Base-by-base conservation (phyloP, 2,888 invertebrate genomes). In the Bhutanitis thaidina region DNA sequence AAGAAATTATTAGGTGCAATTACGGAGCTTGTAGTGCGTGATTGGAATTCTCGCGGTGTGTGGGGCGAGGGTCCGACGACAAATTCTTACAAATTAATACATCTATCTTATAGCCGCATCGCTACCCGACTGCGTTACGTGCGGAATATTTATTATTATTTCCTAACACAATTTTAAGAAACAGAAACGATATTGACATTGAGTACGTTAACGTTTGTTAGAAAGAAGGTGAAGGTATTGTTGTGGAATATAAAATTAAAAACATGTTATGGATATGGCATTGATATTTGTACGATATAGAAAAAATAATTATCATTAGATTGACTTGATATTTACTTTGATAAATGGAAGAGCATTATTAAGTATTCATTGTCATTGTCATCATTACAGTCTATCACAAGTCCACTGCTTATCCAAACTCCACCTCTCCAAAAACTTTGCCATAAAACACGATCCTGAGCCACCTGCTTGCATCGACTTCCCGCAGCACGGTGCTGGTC, bases 51-150 rank as follows among this genome's bases (percentile, higher is more conserved):
- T 65, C 67, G 69, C 55, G 61, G 62, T 51, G 67, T 50, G 63
- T 59, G 62, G 72, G 68, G 74, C 62, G 80, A 81, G 86, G 87
- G 87, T 75, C 74, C 78, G 71, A 79, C 78, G 88, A 89, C 88
- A 88, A 89, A 89, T 88, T 88, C 87, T 80, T 83, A 85, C 89
- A 88, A 89, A 89, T 89, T 88, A 89, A 89, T 89, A 89, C 88
- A 86, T 87, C 88, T 82, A 82, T 78, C 77, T 74, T 66, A 69
- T 66, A 73, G 69, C 69, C 75, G 67, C 71, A 72, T 71, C 75
- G 78, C 76, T 71, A 74, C 75, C 51, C 71, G 62, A 64, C 59
- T 49, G 73, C 84, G 84, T 80, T 86, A 84, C 85, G 86, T 72
- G 64, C 65, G 61, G 89, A 89, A 89, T 89, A 83, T 76, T 75